Evolutionary conservation across 1,140 invertebrate species (phyloP).

Genomic region (Andrena cerasifolii): DNA sequence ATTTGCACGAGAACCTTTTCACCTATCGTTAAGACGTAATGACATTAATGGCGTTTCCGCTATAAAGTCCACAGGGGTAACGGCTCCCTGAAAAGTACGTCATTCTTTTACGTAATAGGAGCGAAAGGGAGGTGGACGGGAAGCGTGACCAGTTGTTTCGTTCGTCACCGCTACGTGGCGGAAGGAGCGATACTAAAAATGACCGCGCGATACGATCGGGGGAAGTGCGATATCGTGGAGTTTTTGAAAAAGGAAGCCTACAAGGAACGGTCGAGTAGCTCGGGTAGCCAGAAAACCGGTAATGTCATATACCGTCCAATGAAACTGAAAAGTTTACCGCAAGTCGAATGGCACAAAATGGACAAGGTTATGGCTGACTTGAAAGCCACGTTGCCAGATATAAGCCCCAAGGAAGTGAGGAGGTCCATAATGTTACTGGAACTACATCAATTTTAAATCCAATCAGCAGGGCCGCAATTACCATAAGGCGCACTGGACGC

Average conservation of each 20-base stretch:
- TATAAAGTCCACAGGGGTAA: too few relatives aligned
- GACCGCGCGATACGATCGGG: too few relatives aligned
- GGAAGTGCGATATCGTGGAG: background rate
- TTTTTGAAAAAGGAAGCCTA: background rate
- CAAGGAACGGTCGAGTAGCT: background rate
- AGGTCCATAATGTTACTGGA: too few relatives aligned
- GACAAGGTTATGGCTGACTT: slow-evolving; percentile 51
- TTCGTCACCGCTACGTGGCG: background rate
- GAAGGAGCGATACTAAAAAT: background rate
- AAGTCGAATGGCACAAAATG: slow-evolving; percentile 29
- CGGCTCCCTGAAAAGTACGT: too few relatives aligned
- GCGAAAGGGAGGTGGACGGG: background rate
- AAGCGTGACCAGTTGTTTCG: background rate
- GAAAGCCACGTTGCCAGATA: slow-evolving; percentile 56
- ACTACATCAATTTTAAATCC: too few relatives aligned
- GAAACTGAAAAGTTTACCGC: slow-evolving; percentile 51
- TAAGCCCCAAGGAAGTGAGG: slow-evolving; percentile 58
- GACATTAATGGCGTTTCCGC: too few relatives aligned
- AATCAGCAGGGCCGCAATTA: too few relatives aligned
- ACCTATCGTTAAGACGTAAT: too few relatives aligned
- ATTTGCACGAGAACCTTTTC: too few relatives aligned
- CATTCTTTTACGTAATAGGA: too few relatives aligned
- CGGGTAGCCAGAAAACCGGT: background rate
- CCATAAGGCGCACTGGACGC: too few relatives aligned
- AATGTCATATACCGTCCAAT: background rate